A percentile compares a stretch with the other conserved stretches of the same genome.
phyloP scores from a whole-genome alignment of 2,888 invertebrate genomes.

The Acronicta alni region DNA sequence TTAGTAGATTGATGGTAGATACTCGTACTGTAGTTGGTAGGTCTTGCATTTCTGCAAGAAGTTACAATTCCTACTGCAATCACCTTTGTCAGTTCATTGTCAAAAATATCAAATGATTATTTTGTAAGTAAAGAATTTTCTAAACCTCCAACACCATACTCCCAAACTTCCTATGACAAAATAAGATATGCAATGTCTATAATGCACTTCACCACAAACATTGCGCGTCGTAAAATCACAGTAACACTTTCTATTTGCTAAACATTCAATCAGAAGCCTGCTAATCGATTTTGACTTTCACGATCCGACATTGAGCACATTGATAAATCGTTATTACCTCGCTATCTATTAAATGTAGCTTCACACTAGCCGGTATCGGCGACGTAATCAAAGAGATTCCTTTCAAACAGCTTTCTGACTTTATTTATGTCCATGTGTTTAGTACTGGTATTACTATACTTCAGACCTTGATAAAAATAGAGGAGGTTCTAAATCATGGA shows the following conservation, averaged over 20 bases:
- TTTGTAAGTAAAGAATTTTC: too few species aligned
- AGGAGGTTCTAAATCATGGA: not conserved
- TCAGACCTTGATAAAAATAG: not conserved
- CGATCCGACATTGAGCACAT: slow-evolving; percentile 59
- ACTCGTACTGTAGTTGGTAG: too few species aligned
- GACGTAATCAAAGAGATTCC: slow-evolving; percentile 57
- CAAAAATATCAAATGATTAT: too few species aligned
- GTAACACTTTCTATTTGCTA: slow-evolving; percentile 54
- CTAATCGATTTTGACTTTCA: slow-evolving; percentile 72
- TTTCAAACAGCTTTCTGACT: slow-evolving; percentile 52
- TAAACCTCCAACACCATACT: too few species aligned
- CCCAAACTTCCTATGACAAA: slow-evolving; percentile 18
- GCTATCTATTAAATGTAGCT: slow-evolving; percentile 51
- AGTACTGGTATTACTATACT: slow-evolving; percentile 8
- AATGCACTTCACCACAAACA: slow-evolving; percentile 34
- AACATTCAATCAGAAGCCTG: slow-evolving; percentile 53
- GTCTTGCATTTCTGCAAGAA: too few species aligned
- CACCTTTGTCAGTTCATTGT: too few species aligned
- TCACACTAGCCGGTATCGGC: slow-evolving; percentile 48
- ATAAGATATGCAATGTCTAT: too few species aligned
- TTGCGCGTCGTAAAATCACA: slow-evolving; percentile 27
- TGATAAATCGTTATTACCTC: slow-evolving; percentile 62
- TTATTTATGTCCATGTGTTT: slow-evolving; percentile 28
- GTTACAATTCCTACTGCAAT: too few species aligned
- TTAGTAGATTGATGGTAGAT: too few species aligned